Evolutionary conservation across 2,888 invertebrate species (phyloP).

Genomic region (Cantharis rustica): DNA sequence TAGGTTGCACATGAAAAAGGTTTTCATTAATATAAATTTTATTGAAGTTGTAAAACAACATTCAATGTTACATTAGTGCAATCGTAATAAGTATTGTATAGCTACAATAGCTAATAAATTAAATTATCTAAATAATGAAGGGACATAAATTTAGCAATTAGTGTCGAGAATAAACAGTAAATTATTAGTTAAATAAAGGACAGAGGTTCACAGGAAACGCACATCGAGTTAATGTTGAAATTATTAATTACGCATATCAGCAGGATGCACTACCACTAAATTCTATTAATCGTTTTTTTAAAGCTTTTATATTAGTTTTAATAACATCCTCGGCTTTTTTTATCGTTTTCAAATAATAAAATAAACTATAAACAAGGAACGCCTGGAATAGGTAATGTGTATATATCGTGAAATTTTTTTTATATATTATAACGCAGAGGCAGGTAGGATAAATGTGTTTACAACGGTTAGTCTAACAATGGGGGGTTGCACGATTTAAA

Average conservation of each 20-base stretch:
- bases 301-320: not conserved
- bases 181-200: slow-evolving; percentile 34
- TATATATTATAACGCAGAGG: not conserved
- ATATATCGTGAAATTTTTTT: not conserved
- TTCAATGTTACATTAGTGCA: slow-evolving; percentile 12
- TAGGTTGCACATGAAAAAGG: not conserved
- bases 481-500: not conserved
- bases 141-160: slow-evolving; percentile 33
- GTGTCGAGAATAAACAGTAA: slow-evolving; percentile 32
- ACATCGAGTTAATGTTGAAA: slow-evolving; percentile 27
- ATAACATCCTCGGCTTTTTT: not conserved
- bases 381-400: not conserved
- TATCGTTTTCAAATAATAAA: not conserved
- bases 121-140: slow-evolving; percentile 32
- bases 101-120: slow-evolving; percentile 27
- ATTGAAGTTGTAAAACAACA: slow-evolving; percentile 18
- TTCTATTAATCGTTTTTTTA: not conserved
- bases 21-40: not conserved
- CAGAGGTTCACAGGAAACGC: slow-evolving; percentile 27
- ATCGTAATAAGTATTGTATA: slow-evolving; percentile 21
- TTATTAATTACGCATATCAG: slow-evolving; percentile 30
- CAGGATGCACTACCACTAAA: slow-evolving; percentile 10
- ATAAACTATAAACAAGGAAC: not conserved
- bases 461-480: not conserved
- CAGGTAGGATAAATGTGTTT: not conserved